Percentiles rank a stretch among this genome's conserved stretches.
phyloP scores from a whole-genome alignment of 2,797 vertebrate species.

The Lacerta bilineata region DNA sequence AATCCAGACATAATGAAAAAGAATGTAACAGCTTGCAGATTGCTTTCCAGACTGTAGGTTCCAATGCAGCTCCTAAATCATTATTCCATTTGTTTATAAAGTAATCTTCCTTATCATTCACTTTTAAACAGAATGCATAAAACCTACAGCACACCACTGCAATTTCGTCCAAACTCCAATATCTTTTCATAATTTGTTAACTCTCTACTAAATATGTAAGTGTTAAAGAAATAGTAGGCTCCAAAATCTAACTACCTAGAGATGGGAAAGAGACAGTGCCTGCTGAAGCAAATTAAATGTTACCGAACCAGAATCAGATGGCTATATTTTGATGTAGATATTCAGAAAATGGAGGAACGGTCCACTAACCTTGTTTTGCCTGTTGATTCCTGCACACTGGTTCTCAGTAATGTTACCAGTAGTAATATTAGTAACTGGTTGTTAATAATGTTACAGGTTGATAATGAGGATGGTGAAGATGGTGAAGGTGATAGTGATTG shows the following conservation, averaged over 20 bases:
- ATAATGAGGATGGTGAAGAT: no score
- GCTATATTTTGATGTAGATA: neutral
- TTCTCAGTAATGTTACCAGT: neutral
- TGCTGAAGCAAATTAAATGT: neutral
- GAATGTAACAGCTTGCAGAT: constrained; percentile 10
- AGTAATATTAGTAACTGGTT: no score
- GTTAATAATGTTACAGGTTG: no score
- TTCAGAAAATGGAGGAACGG: neutral
- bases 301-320: neutral
- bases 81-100: constrained; percentile 24
- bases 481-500: no score
- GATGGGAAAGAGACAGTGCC: neutral
- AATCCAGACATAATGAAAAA: constrained; percentile 19
- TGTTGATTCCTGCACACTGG: neutral
- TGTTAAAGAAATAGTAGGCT: neutral
- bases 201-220: neutral
- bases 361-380: no score
- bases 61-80: constrained; percentile 5
- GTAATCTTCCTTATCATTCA: constrained; percentile 3
- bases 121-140: neutral
- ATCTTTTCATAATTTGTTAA: neutral
- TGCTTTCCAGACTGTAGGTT: constrained; percentile 4
- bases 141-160: neutral
- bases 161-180: constrained; percentile 11
- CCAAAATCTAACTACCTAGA: neutral